phyloP scores from a whole-genome alignment of 2,888 invertebrate genomes.

The Caenorhabditis japonica region DNA sequence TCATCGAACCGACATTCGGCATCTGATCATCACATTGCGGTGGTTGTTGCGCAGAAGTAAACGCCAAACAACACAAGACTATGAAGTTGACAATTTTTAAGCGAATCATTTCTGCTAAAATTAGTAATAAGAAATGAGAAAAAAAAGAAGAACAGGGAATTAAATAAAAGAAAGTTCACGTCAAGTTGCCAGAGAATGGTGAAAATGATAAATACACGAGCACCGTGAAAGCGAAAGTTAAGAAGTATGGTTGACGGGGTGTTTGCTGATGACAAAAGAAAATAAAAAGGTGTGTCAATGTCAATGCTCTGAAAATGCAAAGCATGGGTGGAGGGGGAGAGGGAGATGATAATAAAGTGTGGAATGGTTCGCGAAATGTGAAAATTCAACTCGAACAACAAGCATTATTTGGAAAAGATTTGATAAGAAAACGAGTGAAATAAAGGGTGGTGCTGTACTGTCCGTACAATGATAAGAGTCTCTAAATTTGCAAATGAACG shows the following conservation, averaged over 20 bases:
- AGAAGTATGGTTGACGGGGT: conserved; percentile 17
- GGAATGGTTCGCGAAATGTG: conserved; percentile 23
- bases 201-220: conserved; percentile 2
- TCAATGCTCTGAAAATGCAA: conserved; percentile 49
- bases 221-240: not conserved
- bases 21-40: conserved; percentile 13
- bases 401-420: no score
- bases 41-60: conserved; percentile 4
- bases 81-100: not conserved
- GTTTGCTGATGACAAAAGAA: conserved; percentile 43
- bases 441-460: no score
- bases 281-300: conserved; percentile 44
- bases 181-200: not conserved
- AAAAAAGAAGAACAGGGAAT: not conserved
- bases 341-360: conserved; percentile 37
- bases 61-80: not conserved
- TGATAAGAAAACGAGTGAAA: no score
- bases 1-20: conserved; percentile 29
- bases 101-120: conserved; percentile 9
- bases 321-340: conserved; percentile 40
- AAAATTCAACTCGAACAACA: not conserved
- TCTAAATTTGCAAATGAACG: no score
- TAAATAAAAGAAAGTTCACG: not conserved
- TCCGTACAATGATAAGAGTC: no score
- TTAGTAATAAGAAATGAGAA: not conserved